Conservation (phyloP, 2,888 invertebrate species). For the Chymomyza caudatula region DNA sequence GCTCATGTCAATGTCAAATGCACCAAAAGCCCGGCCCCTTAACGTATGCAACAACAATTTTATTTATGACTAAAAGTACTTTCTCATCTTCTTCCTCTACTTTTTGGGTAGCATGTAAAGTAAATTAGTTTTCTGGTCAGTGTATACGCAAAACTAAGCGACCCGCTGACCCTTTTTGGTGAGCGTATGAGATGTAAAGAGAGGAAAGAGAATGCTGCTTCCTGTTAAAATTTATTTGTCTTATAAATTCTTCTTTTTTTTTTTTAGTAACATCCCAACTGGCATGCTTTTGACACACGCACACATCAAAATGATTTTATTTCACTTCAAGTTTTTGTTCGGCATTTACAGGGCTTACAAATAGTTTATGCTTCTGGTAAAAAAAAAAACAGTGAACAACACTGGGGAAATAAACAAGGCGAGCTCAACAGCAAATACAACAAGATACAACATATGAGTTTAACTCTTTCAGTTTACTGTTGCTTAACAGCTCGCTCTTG, state of each 20-base stretch:
- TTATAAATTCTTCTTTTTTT: slow-evolving; percentile 52
- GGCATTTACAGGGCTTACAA: slow-evolving; percentile 22
- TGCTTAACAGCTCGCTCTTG: slow-evolving; percentile 19
- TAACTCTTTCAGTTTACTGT: slow-evolving; percentile 8
- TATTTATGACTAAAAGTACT: background rate
- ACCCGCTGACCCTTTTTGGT: background rate
- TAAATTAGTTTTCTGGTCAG: slow-evolving; percentile 2
- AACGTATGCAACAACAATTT: background rate
- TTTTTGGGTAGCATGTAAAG: slow-evolving; percentile 31
- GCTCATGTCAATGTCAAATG: background rate
- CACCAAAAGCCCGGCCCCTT: background rate
- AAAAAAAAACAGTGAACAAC: too few species aligned
- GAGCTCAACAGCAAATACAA: slow-evolving; percentile 3
- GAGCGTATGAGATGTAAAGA: background rate
- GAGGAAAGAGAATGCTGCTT: background rate
- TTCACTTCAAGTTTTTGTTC: slow-evolving; percentile 18
- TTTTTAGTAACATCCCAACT: slow-evolving; percentile 5
- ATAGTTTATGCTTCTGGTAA: slow-evolving; percentile 31
- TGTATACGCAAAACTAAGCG: slow-evolving; percentile 16
- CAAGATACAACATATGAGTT: background rate
- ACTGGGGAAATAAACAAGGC: background rate
- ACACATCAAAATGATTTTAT: slow-evolving; percentile 37
- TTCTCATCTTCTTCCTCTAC: background rate
- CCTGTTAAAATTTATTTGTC: slow-evolving; percentile 33
- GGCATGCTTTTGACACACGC: background rate